Evolutionary conservation across 2,113 vertebrate genomes (phyloP).

Genomic region (Pedetes capensis): DNA sequence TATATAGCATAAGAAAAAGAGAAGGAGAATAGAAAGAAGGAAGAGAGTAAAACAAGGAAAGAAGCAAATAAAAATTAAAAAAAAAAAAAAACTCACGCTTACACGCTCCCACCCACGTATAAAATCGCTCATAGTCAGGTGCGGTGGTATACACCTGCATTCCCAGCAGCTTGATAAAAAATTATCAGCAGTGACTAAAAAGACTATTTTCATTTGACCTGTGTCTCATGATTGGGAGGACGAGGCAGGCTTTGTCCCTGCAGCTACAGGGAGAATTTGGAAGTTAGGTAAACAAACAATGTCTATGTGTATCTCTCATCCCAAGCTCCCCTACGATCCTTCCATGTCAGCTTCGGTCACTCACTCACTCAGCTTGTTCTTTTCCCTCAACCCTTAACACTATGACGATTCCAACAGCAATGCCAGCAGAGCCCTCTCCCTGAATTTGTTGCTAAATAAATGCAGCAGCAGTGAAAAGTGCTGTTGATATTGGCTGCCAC

Average conservation of each 20-base stretch:
- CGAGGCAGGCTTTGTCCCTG: neutral
- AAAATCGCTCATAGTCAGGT: no score
- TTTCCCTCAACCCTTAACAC: fast-evolving
- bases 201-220: conserved; percentile 42
- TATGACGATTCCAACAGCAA: neutral
- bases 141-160: no score
- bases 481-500: neutral
- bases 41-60: no score
- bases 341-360: neutral
- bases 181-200: conserved; percentile 54
- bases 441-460: neutral
- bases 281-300: conserved; percentile 29
- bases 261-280: neutral
- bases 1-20: no score
- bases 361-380: neutral
- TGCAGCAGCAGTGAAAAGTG: neutral
- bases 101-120: no score
- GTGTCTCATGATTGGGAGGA: conserved; percentile 52
- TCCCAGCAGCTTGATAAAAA: no score
- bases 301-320: neutral
- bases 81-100: no score
- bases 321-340: neutral
- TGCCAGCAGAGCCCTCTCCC: neutral
- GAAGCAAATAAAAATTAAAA: no score
- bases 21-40: no score